Evolutionary conservation across 2,113 vertebrate genomes (phyloP), one percentile per base, ranked within the genome.

Genomic region (Xerus inauris): DNA sequence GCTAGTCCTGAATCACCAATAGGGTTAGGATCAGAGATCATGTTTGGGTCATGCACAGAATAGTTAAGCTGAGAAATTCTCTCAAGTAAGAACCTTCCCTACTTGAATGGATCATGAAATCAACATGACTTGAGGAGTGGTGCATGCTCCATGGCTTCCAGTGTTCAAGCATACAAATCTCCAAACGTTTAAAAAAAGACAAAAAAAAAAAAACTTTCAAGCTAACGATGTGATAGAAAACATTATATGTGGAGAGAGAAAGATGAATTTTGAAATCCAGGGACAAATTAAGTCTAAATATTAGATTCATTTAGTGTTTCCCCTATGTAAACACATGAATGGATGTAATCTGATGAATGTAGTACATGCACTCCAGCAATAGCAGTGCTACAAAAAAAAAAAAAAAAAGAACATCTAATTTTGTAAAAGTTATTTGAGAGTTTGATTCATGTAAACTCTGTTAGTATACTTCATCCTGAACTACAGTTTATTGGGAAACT

Each of bases 381-480:
- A 77, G 32, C 19, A 28, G 82, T 86, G 76, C 73, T 26, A 88
- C n/a, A 17, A 49, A 86, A 85, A 75, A 84, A 51, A 62, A 62
- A 26, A 62, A 24, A 62, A 5, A 95, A 88, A 22, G 79, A 38
- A 30, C 24, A 93, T 86, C 62, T 87, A 84, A 87, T 93, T 96
- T 89, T 83, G 13, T 80, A 77, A 81, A 35, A 82, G 40, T 42
- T 72, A 49, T 82, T 94, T 88, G 42, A 22, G 4, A 73, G 24
- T 90, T 96, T 89, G 49, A 81, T 73, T 88, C 89, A 45, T 67
- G 51, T 81, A 88, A 94, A 92, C 10, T 45, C 20, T 95, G 24
- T 93, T 95, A 69, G 75, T 79, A 71, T 0, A 79, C 13, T 87
- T 96, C 30, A 89, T 47, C 26, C 19, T 89, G 16, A 30, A 57